Evolutionary conservation across 2,888 invertebrate genomes (phyloP), one percentile per base, ranked within the genome.

Genomic region (Cistogaster globosa): DNA sequence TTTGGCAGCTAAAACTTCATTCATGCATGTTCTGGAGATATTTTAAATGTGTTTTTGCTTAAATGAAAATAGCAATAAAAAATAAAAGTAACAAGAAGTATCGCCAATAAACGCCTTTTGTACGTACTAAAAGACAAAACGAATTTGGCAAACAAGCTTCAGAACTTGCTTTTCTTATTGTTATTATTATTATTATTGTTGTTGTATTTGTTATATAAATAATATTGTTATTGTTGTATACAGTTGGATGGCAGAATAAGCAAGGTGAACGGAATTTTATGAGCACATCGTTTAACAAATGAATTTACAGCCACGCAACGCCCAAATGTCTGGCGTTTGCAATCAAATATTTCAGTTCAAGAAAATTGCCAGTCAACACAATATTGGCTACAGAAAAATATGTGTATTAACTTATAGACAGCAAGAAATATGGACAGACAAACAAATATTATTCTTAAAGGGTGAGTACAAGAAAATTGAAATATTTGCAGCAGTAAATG

Each of bases 301-400:
- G 92, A 92, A 92, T 92, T 92, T 92, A 92, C 92, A 92, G 91
- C 92, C 90, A 89, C 90, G 92, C 90, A 92, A 92, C 92, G 92
- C 92, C 92, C 92, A 92, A 92, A 90, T 91, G 92, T 92, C 92
- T 92, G 92, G 92, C 92, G 92, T 92, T 92, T 91, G 91, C 85
- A 85, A 85, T 85, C 85, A 85, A 85, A 85, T 85, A 42, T 42
- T 42, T 42, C 82, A 82, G 74, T 82, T 78, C 78, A 79, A 68
- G 69, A 79, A 85, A 85, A 82, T 75, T 78, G 65, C 85, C 78
- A 85, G 82, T 79, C 82, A 75, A 67, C 82, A 82, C 63, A 82
- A 82, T 71, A 82, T 76, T 76, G 65, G 69, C 82, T 53, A 67
- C 20, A 55, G 63, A 65, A 63, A 45, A 75, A 51, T 42, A 67